Percentiles rank a stretch among this genome's conserved stretches.
Conservation (phyloP, 2,888 invertebrate species). For the Cinara cedri region DNA sequence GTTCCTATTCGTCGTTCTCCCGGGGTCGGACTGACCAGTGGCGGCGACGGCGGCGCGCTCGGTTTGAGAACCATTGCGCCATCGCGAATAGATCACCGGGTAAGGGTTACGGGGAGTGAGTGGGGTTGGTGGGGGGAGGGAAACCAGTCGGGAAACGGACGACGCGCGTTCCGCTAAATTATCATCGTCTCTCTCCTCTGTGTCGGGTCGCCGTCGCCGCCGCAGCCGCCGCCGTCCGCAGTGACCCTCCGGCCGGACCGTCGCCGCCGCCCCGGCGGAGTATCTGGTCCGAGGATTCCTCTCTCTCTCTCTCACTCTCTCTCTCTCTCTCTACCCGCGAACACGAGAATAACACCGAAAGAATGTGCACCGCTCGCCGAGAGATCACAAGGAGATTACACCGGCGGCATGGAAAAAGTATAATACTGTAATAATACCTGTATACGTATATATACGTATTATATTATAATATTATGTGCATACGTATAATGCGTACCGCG, state of each 20-base stretch:
- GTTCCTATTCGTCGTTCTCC: neutral
- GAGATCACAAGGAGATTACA: conserved; percentile 12
- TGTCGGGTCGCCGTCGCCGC: neutral
- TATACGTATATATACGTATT: neutral
- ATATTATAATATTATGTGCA: too few species aligned
- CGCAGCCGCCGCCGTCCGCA: neutral
- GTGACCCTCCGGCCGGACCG: conserved; percentile 26
- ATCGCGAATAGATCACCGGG: conserved; percentile 16
- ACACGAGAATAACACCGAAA: neutral
- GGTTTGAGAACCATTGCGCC: conserved; percentile 47
- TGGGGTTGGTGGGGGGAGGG: too few species aligned
- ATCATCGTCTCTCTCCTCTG: neutral
- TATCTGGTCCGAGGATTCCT: conserved; percentile 6
- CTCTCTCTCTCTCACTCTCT: neutral
- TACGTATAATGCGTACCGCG: neutral
- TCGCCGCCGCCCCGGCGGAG: neutral
- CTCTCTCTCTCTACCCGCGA: neutral
- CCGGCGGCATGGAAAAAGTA: neutral
- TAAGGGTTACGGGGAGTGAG: neutral
- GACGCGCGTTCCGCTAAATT: conserved; percentile 35
- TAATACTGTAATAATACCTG: too few species aligned
- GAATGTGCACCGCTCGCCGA: neutral
- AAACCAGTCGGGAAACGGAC: conserved; percentile 35
- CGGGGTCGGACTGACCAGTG: neutral
- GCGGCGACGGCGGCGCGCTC: too few species aligned